Percentiles rank a stretch among this genome's conserved stretches.
Evolutionary conservation across 1,140 invertebrate species (phyloP).

Genomic region (Trinorchestia longiramus): DNA sequence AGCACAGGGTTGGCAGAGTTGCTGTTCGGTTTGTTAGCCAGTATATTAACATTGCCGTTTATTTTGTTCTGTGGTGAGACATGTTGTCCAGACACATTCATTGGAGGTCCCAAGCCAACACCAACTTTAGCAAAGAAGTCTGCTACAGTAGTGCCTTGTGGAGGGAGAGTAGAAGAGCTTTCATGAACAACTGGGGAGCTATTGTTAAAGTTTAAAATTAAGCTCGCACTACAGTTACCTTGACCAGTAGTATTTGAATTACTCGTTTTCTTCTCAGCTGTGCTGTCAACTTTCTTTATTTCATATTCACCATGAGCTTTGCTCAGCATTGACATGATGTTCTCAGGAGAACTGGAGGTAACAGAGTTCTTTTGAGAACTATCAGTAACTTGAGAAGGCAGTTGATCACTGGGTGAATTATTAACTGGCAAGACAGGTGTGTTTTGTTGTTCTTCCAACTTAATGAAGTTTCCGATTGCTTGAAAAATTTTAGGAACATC

Average conservation of each 20-base stretch:
- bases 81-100: constrained; percentile 31
- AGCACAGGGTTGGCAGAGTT: constrained; percentile 61
- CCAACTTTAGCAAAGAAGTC: constrained; percentile 67
- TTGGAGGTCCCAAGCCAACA: constrained; percentile 56
- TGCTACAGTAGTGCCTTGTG: constrained; percentile 57
- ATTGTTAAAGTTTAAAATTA: constrained; percentile 10
- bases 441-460: constrained; percentile 57
- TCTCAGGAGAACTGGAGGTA: constrained; percentile 57
- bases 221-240: constrained; percentile 47
- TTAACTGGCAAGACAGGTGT: constrained; percentile 47
- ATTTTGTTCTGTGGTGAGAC: constrained; percentile 47
- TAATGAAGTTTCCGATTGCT: constrained; percentile 62
- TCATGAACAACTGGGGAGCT: not conserved
- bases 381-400: constrained; percentile 36
- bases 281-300: constrained; percentile 63
- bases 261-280: constrained; percentile 60
- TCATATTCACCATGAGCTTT: constrained; percentile 65
- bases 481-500: constrained; percentile 63
- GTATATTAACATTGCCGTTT: not conserved
- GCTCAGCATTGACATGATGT: constrained; percentile 66
- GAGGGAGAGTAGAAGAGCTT: not conserved
- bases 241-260: constrained; percentile 58
- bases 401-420: constrained; percentile 57
- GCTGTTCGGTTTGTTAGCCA: not conserved
- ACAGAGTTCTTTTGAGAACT: not conserved